Evolutionary conservation across 2,888 invertebrate species (phyloP).

Genomic region (Rhamnusium bicolor): DNA sequence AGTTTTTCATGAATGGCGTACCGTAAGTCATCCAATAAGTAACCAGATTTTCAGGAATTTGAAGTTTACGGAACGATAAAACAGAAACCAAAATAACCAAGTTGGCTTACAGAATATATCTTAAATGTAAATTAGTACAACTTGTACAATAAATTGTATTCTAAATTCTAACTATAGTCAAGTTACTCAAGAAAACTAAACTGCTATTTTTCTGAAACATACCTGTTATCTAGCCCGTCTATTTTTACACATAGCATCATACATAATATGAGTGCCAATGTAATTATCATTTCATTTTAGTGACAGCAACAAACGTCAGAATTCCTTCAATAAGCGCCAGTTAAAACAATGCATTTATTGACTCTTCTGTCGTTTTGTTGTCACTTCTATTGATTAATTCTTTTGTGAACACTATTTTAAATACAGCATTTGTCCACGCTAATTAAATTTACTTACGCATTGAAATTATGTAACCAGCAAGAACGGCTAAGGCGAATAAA

Average conservation of each 20-base stretch:
- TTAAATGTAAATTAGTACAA: too few species aligned
- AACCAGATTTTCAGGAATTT: too few species aligned
- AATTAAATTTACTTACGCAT: not conserved
- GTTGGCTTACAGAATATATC: too few species aligned
- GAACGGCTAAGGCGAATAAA: too few species aligned
- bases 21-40: too few species aligned
- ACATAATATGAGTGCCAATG: not conserved
- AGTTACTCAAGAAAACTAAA: too few species aligned
- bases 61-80: too few species aligned
- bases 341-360: constrained; percentile 10
- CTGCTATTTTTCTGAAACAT: too few species aligned
- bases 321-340: constrained; percentile 5
- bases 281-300: not conserved
- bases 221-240: not conserved
- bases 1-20: too few species aligned
- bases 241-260: not conserved
- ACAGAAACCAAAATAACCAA: too few species aligned
- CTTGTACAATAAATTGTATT: too few species aligned
- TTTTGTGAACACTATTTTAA: not conserved
- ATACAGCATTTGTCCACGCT: not conserved
- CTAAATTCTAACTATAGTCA: too few species aligned
- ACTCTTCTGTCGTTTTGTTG: not conserved
- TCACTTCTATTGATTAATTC: constrained; percentile 3
- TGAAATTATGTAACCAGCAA: not conserved
- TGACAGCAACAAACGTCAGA: not conserved